Percentiles rank a stretch among this genome's conserved stretches.
phyloP scores from a whole-genome alignment of 2,113 vertebrate species.

The Pangasianodon hypophthalmus region DNA sequence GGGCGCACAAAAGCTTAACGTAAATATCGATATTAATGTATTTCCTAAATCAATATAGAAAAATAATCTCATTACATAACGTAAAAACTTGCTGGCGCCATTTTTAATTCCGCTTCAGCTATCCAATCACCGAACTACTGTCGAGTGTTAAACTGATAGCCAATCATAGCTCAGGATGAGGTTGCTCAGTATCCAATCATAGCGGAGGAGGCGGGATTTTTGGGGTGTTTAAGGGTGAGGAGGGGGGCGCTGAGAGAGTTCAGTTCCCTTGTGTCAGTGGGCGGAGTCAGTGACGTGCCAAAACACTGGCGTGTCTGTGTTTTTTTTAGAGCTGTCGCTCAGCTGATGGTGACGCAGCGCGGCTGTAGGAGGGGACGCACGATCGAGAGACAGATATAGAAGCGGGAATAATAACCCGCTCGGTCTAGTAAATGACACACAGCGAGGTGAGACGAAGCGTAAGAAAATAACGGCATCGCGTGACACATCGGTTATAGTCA shows the following conservation, averaged over 20 bases:
- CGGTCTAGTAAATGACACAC: neutral
- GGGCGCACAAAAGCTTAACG: neutral
- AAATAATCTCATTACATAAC: neutral
- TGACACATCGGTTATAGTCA: neutral
- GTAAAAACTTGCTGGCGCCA: neutral
- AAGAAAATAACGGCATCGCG: neutral
- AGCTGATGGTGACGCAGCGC: constrained; percentile 69
- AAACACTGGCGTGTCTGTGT: constrained; percentile 56
- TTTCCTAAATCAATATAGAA: neutral
- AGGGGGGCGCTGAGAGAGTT: neutral
- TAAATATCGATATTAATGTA: neutral
- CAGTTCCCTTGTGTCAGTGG: neutral
- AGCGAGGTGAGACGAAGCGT: neutral
- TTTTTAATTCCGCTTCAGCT: neutral
- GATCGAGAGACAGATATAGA: constrained; percentile 40
- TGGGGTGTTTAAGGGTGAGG: neutral
- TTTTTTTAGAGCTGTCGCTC: constrained; percentile 47
- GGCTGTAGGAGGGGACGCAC: constrained; percentile 28
- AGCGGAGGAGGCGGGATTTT: neutral
- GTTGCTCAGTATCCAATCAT: neutral
- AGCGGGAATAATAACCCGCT: constrained; percentile 20
- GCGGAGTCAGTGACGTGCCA: constrained; percentile 2
- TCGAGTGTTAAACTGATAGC: neutral
- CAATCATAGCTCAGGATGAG: neutral
- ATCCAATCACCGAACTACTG: neutral